Evolutionary conservation across 2,113 vertebrate genomes (phyloP).

Genomic region (Phaethon lepturus): DNA sequence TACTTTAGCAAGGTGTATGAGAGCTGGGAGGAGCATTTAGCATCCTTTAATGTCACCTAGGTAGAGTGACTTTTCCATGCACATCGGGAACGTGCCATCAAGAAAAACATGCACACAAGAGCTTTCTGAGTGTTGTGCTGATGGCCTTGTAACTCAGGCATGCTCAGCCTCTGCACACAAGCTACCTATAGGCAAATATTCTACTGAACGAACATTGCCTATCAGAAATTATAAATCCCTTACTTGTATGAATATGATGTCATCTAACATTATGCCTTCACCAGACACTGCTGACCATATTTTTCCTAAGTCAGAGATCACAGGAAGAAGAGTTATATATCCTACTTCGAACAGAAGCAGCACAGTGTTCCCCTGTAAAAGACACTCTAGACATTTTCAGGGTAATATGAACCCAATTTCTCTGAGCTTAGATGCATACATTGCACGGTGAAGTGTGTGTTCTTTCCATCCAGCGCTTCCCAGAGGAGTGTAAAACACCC

Average conservation of each 20-base stretch:
- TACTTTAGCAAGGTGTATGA: background rate
- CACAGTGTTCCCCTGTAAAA: background rate
- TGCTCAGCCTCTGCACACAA: background rate
- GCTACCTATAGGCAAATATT: background rate
- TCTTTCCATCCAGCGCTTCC: background rate
- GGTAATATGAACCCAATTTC: background rate
- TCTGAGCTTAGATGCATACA: background rate
- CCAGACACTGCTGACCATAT: background rate
- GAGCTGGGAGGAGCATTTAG: background rate
- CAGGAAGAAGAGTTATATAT: background rate
- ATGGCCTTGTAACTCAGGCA: background rate
- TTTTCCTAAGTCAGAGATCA: background rate
- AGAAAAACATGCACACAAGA: background rate
- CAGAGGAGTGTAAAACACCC: background rate
- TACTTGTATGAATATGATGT: background rate
- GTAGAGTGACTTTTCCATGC: background rate
- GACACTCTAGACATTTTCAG: background rate
- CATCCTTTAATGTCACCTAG: background rate
- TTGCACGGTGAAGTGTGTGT: background rate
- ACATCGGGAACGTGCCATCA: background rate
- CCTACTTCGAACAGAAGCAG: background rate
- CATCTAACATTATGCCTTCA: background rate
- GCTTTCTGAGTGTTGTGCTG: background rate
- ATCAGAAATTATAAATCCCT: background rate
- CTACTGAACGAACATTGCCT: background rate